Conservation (phyloP, 1,140 invertebrate species). For the Bombus breviceps region DNA sequence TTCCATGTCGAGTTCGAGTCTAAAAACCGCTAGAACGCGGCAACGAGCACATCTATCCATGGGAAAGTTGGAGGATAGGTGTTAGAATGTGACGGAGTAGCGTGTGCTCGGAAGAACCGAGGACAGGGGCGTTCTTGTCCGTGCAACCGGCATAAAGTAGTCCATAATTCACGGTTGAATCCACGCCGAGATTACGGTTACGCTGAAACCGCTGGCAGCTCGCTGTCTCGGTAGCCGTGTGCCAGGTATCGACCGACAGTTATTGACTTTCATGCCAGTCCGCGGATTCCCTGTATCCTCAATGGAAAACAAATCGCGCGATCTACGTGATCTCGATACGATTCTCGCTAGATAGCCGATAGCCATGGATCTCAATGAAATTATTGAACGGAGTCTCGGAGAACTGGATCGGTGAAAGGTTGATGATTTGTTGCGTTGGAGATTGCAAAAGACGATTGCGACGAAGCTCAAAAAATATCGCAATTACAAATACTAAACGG, state of each 20-base stretch:
- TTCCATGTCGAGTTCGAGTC: neutral
- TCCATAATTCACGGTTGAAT: conserved; percentile 71
- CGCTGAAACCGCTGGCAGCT: conserved; percentile 38
- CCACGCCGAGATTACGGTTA: conserved; percentile 65
- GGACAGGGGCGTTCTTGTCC: conserved; percentile 47
- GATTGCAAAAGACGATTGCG: neutral
- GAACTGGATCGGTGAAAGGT: neutral
- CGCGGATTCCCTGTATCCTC: conserved; percentile 7
- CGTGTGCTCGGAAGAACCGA: neutral
- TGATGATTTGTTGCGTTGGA: neutral
- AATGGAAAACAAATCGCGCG: conserved; percentile 14
- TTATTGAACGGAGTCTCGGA: neutral
- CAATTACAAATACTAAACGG: no score
- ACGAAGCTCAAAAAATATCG: neutral
- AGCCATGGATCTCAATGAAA: conserved; percentile 6
- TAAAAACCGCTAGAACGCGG: neutral
- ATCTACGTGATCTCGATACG: conserved; percentile 1
- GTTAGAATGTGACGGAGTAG: conserved; percentile 36
- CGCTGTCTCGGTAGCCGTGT: conserved; percentile 35
- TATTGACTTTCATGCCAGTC: conserved; percentile 59
- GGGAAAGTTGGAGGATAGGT: conserved; percentile 59
- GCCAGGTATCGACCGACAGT: conserved; percentile 38
- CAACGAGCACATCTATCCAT: conserved; percentile 22
- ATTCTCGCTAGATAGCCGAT: neutral
- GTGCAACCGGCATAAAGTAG: conserved; percentile 48